Conservation (phyloP, 2,113 vertebrate genomes). For the Delphinus delphis region DNA sequence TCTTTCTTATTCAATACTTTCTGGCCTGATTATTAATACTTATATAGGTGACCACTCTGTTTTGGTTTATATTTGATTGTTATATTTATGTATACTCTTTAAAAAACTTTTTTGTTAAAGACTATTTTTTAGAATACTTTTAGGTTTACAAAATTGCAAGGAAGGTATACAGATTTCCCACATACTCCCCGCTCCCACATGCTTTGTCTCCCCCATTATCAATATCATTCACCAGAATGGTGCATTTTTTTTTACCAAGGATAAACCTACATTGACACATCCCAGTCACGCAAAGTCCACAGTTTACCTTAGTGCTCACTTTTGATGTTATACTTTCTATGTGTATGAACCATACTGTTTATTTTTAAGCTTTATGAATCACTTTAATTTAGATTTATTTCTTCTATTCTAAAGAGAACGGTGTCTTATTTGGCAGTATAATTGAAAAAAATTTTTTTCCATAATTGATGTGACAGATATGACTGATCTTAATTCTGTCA, state of each 20-base stretch:
- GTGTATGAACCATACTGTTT: not conserved
- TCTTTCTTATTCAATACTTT: not conserved
- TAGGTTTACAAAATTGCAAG: not conserved
- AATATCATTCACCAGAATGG: not conserved
- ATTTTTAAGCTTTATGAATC: not conserved
- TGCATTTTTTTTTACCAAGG: not conserved
- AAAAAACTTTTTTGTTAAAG: not conserved
- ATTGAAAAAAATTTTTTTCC: not conserved
- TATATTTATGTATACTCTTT: not conserved
- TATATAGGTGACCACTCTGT: not conserved
- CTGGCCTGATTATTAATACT: not conserved
- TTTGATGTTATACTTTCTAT: not conserved
- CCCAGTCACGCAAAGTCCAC: not conserved
- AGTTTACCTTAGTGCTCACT: not conserved
- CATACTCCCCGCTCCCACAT: rapidly evolving
- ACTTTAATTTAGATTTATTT: not conserved
- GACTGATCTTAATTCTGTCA: not conserved
- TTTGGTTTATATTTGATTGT: not conserved
- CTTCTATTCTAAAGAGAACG: not conserved
- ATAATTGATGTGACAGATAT: not conserved
- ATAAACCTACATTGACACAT: not conserved
- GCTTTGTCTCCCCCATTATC: not conserved
- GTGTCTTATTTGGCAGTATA: not conserved
- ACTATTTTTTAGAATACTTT: not conserved
- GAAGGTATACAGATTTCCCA: not conserved